These are phyloP conservation scores for Poeciliopsis occidentalis DNA, from an alignment of 2,113 vertebrate species.

Conservation along the genomic window DNA sequence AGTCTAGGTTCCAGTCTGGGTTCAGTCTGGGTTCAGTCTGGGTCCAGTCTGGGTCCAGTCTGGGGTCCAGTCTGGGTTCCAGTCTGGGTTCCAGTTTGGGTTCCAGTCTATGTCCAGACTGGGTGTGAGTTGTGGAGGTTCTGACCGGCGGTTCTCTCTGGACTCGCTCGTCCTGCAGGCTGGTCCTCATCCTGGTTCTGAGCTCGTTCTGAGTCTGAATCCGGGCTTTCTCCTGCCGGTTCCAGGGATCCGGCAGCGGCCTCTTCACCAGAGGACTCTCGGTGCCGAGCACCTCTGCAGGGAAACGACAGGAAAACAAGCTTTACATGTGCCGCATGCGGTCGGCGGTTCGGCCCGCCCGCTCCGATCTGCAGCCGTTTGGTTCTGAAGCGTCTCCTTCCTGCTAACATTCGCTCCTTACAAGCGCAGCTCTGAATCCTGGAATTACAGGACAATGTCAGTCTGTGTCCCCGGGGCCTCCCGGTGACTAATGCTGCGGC, in stretches of 20 bases:
- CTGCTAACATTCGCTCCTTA: conserved; percentile 53
- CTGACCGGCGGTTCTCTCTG: conserved; percentile 66
- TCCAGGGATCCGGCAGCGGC: conserved; percentile 50
- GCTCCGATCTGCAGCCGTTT: background rate
- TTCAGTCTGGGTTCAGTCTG: too few relatives aligned
- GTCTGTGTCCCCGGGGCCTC: conserved; percentile 40
- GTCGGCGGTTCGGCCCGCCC: background rate
- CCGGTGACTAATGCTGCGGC: conserved; percentile 54
- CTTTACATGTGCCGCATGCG: too few relatives aligned
- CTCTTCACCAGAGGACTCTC: conserved; percentile 57
- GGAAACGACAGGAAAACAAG: conserved; percentile 24
- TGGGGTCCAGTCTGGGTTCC: too few relatives aligned
- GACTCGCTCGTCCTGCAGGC: conserved; percentile 56
- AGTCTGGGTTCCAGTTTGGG: too few relatives aligned
- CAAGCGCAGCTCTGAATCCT: conserved; percentile 36
- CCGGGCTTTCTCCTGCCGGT: conserved; percentile 54
- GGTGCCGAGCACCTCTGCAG: conserved; percentile 68
- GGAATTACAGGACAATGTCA: conserved; percentile 55
- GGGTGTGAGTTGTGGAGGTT: background rate
- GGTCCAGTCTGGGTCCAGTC: too few relatives aligned
- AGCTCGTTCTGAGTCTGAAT: conserved; percentile 47
- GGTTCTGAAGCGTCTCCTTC: conserved; percentile 10
- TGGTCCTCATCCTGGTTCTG: conserved; percentile 68
- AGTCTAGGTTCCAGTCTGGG: too few relatives aligned
- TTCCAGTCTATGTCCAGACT: too few relatives aligned